Evolutionary conservation across 1,140 invertebrate species (phyloP), one percentile per base, ranked within the genome.

Genomic region (Neotoxoptera formosana): DNA sequence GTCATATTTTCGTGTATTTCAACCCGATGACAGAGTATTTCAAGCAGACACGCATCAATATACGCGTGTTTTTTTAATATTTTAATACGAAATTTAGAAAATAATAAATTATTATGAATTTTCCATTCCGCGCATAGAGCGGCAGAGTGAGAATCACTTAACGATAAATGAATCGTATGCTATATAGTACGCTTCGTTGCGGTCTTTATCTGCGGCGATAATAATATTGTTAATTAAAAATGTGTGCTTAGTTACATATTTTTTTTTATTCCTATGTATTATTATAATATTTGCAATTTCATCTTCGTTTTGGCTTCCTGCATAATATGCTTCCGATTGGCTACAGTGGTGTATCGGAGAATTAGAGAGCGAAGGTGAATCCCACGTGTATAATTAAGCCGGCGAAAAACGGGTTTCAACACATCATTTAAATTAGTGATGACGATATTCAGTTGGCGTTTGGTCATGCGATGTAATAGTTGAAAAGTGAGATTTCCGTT

Each of bases 361-460:
- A 90, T 45, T 90, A 67, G 89, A 90, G 89, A 90, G 89, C 36
- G 89, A 45, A 67, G 56, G 89, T 67, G 89, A 90, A 90, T 90
- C 89, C 53, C 36, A 67, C 89, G 30, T 45, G 36, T 47, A 90
- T 67, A 67, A 90, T 45, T 60, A 45, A 45, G 56, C 11, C 9
- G 14, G 45, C 36, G 41, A 60, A 45, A 89, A 90, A 90, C 89
- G 17, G 56, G 89, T 90, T 90, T 41, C 45, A 20, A 90, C 23
- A 20, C 53, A 36, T 45, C 36, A 67, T 14, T 90, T 90, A 53
- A 56, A 56, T 67, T 67, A 90, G 36, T 21, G 56, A 67, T 90
- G 53, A 60, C 89, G 89, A 56, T 48, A 67, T 30, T 45, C 53
- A 45, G 36, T 67, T 9, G 17, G 25, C 17, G 53, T 90, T 34